Conservation (phyloP, 1,140 invertebrate genomes). For the Lepidurus apus region DNA sequence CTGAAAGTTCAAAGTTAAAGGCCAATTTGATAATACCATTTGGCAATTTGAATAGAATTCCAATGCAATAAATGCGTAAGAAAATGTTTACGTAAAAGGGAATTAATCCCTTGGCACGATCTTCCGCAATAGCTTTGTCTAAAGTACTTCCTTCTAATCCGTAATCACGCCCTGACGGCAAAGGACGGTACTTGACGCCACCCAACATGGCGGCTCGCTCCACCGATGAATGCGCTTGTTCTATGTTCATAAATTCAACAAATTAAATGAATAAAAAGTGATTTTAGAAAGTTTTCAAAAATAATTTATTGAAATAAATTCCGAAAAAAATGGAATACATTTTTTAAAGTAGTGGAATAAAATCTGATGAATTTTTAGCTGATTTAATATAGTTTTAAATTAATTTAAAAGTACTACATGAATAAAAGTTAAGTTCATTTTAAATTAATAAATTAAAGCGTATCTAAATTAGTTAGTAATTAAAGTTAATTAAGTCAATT, state of each 20-base stretch:
- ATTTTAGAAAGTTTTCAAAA: neutral
- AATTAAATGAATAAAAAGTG: neutral
- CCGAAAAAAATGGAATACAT: slow-evolving; percentile 5
- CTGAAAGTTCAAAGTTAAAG: slow-evolving; percentile 49
- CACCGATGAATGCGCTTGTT: slow-evolving; percentile 89
- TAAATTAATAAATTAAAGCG: too few species aligned
- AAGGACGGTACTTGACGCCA: slow-evolving; percentile 72
- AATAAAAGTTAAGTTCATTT: too few species aligned
- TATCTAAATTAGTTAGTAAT: too few species aligned
- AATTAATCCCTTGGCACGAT: slow-evolving; percentile 72
- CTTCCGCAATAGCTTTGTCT: slow-evolving; percentile 72
- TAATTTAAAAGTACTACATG: too few species aligned
- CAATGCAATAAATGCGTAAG: neutral
- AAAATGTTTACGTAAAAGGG: slow-evolving; percentile 70
- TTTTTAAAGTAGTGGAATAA: neutral
- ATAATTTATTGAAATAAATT: neutral
- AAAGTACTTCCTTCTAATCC: slow-evolving; percentile 73
- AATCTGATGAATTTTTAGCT: slow-evolving; percentile 22
- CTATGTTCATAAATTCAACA: slow-evolving; percentile 45
- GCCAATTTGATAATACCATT: slow-evolving; percentile 9
- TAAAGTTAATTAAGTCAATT: too few species aligned
- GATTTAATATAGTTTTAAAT: too few species aligned
- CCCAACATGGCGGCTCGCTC: slow-evolving; percentile 85
- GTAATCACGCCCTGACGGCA: slow-evolving; percentile 73
- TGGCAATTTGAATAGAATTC: slow-evolving; percentile 29